phyloP scores from a whole-genome alignment of 2,888 invertebrate species.

The Drosophila subsilvestris region DNA sequence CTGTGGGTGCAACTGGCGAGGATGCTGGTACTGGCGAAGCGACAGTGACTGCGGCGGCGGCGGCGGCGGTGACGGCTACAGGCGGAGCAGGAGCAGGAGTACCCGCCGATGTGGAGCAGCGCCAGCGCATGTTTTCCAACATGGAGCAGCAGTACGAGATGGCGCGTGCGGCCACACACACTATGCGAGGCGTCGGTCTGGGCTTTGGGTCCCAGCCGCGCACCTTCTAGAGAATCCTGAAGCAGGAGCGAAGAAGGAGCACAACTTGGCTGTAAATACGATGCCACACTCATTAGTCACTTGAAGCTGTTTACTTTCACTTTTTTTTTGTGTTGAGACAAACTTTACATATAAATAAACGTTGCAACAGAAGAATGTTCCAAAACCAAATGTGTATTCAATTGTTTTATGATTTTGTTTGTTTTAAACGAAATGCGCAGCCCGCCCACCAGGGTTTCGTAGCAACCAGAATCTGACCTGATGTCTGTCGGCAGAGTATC shows the following conservation, averaged over 20 bases:
- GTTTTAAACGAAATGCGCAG: too few species aligned
- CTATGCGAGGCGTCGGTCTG: conserved; percentile 94
- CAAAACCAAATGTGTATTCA: conserved; percentile 10
- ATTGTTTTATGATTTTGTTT: too few species aligned
- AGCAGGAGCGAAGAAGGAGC: not conserved
- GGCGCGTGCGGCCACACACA: conserved; percentile 97
- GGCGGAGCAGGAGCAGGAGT: conserved; percentile 18
- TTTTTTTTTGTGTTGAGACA: conserved; percentile 38
- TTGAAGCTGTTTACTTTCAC: conserved; percentile 37
- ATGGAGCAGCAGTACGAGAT: conserved; percentile 99
- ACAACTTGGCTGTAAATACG: conserved; percentile 37
- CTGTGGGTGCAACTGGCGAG: conserved; percentile 10
- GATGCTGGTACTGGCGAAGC: conserved; percentile 12
- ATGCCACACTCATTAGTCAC: conserved; percentile 44
- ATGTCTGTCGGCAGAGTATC: not conserved
- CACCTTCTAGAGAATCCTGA: conserved; percentile 66
- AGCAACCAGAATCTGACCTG: not conserved
- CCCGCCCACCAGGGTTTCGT: not conserved
- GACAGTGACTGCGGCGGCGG: conserved; percentile 16
- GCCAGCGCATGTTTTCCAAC: conserved; percentile 93
- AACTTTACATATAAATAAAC: conserved; percentile 51
- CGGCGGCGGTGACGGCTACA: conserved; percentile 13
- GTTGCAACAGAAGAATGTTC: conserved; percentile 57
- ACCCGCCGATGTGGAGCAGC: conserved; percentile 80
- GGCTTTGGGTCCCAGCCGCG: conserved; percentile 88